Percentiles rank a stretch among this genome's conserved stretches.
phyloP scores from a whole-genome alignment of 2,888 invertebrate genomes.

The Stenoptilia bipunctidactyla region DNA sequence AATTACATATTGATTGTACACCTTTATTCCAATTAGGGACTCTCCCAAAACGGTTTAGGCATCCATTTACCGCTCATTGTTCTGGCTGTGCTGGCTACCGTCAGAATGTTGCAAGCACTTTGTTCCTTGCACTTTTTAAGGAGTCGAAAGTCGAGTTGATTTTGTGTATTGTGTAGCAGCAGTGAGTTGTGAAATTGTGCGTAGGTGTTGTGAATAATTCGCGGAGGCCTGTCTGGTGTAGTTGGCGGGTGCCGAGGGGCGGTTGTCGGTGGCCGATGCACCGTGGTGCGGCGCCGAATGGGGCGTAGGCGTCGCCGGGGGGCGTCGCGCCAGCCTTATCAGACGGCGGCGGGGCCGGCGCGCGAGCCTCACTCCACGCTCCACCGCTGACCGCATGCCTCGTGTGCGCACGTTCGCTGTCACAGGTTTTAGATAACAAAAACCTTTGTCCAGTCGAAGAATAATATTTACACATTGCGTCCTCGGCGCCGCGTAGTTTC shows the following conservation, averaged over 20 bases:
- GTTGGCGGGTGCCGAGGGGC: constrained; percentile 44
- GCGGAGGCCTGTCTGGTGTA: constrained; percentile 51
- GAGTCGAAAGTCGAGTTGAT: constrained; percentile 61
- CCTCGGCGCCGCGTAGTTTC: constrained; percentile 51
- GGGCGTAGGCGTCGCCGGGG: constrained; percentile 70
- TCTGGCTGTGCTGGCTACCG: constrained; percentile 52
- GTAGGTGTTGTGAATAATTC: constrained; percentile 56
- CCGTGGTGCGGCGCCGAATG: constrained; percentile 56
- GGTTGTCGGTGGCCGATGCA: constrained; percentile 56
- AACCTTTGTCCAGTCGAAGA: constrained; percentile 67
- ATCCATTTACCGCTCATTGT: constrained; percentile 58
- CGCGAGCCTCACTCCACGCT: constrained; percentile 65
- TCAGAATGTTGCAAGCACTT: constrained; percentile 45
- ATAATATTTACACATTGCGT: constrained; percentile 63
- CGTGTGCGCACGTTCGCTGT: constrained; percentile 48
- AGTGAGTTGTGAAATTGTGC: constrained; percentile 50
- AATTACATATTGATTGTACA: constrained; percentile 46
- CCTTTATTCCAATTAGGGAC: constrained; percentile 60
- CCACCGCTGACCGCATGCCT: constrained; percentile 56
- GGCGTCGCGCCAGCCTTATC: constrained; percentile 71
- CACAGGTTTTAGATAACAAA: constrained; percentile 65
- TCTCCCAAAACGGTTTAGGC: constrained; percentile 55
- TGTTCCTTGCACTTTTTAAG: constrained; percentile 62
- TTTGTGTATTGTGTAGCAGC: constrained; percentile 38
- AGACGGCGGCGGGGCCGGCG: constrained; percentile 66